Evolutionary conservation across 1,140 invertebrate genomes (phyloP), one percentile per base, ranked within the genome.

Genomic region (Apolygus lucorum): DNA sequence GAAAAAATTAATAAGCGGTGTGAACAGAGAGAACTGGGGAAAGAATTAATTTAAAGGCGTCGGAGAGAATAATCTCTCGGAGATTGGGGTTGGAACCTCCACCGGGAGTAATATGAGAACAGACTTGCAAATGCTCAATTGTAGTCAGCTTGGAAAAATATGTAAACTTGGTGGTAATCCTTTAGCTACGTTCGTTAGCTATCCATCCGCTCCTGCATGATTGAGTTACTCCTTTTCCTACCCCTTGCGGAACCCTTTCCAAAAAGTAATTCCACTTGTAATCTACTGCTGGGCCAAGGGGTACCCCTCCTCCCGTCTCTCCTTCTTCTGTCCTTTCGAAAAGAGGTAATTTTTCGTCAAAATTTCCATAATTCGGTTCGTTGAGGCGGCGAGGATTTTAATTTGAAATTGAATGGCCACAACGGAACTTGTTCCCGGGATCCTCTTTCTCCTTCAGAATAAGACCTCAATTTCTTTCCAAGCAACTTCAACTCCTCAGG

Each of bases 111-210:
- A 59, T 59, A 59, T 59, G 54, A 59, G 54, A 59, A 59, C 54
- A 59, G 54, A 59, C 54, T 59, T 59, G 54, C 54, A 59, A 59
- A 59, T 59, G 54, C 54, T 59, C 54, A 59, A 59, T 59, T 59
- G 54, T 59, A 59, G n/a, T 4, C 22, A 21, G 54, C 54, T 59
- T 59, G 54, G 54, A 59, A 59, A 59, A 59, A 59, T 59, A 59
- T 59, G 54, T 59, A 59, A 59, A 59, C 54, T 59, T 59, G 22
- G 54, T 59, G 8, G 54, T 11, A 14, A 59, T 14, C 22, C 54
- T 22, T 59, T 59, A 14, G 22, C 11, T 22, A 59, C 54, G 54
- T 59, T 59, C 54, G 54, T 59, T 59, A 59, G 54, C 54, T 22
- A 59, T 59, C 54, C 54, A 59, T 59, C 54, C 54, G 54, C 54